phyloP scores from a whole-genome alignment of 2,797 vertebrate genomes.

The Coracias cyanogaster region DNA sequence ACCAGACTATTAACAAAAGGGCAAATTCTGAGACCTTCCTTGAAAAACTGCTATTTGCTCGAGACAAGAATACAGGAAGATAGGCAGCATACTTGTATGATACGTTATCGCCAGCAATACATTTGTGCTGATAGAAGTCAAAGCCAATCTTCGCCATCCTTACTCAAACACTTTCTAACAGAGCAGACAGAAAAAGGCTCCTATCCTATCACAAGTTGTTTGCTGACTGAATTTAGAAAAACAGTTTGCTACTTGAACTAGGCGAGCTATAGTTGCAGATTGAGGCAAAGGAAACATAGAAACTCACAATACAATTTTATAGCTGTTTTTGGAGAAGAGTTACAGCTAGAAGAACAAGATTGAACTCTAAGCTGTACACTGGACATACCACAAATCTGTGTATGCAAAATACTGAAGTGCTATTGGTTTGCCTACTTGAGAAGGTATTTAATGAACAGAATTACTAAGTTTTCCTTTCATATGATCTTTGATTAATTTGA shows the following conservation, averaged over 20 bases:
- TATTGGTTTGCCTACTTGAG: not conserved
- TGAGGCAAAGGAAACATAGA: not conserved
- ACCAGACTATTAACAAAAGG: not conserved
- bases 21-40: not conserved
- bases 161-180: slow-evolving; percentile 3
- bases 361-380: not conserved
- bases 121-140: slow-evolving; percentile 27
- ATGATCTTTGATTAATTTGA: not conserved
- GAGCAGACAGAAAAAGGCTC: not conserved
- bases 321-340: not conserved
- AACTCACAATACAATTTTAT: not conserved
- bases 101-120: not conserved
- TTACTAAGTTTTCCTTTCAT: not conserved
- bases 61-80: not conserved
- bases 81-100: not conserved
- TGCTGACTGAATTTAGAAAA: not conserved
- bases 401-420: not conserved
- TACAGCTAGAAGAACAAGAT: not conserved
- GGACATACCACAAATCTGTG: not conserved
- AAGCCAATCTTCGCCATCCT: not conserved
- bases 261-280: not conserved
- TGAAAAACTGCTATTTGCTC: slow-evolving; percentile 21
- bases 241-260: not conserved
- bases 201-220: not conserved
- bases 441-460: not conserved